These are phyloP conservation scores for Urophycis tenuis DNA, from an alignment of 2,797 vertebrate species.

Conservation along the genomic window DNA sequence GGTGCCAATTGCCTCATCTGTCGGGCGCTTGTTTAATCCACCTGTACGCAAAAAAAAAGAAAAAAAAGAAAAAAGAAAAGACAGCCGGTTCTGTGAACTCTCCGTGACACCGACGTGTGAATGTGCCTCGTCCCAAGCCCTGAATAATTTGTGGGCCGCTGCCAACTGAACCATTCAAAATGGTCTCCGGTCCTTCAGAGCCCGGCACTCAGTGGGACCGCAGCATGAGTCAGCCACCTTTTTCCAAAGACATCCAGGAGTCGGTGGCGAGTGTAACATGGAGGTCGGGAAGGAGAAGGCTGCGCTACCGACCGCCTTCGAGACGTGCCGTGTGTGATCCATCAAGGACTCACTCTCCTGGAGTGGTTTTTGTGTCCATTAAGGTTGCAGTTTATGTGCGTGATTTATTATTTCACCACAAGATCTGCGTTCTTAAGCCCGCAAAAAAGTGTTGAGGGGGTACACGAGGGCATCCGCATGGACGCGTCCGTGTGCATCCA, in stretches of 20 bases:
- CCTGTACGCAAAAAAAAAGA: constrained; percentile 37
- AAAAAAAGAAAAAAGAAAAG: constrained; percentile 19
- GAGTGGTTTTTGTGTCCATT: constrained; percentile 25
- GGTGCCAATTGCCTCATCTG: constrained; percentile 35
- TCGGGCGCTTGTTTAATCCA: constrained; percentile 37
- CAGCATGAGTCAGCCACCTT: constrained; percentile 31
- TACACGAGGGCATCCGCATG: too few species aligned
- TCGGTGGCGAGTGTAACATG: constrained; percentile 38
- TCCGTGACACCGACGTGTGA: constrained; percentile 54
- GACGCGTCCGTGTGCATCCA: too few species aligned
- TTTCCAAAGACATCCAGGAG: constrained; percentile 28
- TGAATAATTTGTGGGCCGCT: constrained; percentile 60
- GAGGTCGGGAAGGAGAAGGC: constrained; percentile 35
- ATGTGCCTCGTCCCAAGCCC: constrained; percentile 45
- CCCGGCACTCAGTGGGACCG: constrained; percentile 27
- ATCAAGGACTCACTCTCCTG: constrained; percentile 29
- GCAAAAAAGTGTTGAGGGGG: too few species aligned
- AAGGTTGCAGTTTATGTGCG: constrained; percentile 19
- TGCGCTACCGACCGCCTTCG: constrained; percentile 32
- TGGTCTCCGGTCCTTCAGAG: constrained; percentile 45
- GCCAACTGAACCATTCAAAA: constrained; percentile 50
- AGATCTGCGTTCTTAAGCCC: too few species aligned
- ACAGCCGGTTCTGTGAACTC: constrained; percentile 54
- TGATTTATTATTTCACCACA: too few species aligned
- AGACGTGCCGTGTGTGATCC: constrained; percentile 26